Base-by-base conservation (phyloP, 2,113 vertebrate genomes). In the Piliocolobus tephrosceles region DNA sequence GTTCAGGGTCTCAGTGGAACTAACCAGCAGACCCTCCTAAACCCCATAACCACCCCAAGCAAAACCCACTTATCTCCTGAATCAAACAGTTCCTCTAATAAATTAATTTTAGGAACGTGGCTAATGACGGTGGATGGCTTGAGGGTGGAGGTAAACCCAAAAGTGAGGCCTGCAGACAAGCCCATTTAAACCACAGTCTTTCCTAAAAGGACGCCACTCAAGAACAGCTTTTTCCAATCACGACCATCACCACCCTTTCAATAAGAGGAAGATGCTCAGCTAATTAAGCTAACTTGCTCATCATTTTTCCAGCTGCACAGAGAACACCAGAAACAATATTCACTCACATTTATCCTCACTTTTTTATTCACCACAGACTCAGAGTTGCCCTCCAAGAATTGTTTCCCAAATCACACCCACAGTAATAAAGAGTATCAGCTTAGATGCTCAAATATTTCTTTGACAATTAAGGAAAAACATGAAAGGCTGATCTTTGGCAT, bases 161-260 rank as follows among this genome's bases (percentile, higher is more conserved):
- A 75, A 12, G 30, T n/a, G n/a, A 96, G 11, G 9, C 32, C 61
- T 40, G 16, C 57, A 13, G 43, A 91, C 18, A 73, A 94, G 10
- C 27, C 93, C 27, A 75, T 38, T 89, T 66, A 92, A 96, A 92
- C 25, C 32, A 80, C 8, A 32, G 70, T 52, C 80, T 96, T 86
- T 76, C 89, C 23, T 81, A 64, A 86, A 55, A 86, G 20, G 50
- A 38, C 9, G 4, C 5, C 47, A 30, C 0, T 1, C n/a, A 78
- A 88, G 52, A 68, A 66, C 6, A 32, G 66, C 43, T 38, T 94
- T 86, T 58, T 92, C 18, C 70, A 87, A 25, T 72, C 45, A 87
- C 27, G 61, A 64, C 50, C 5, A 38, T 20, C 45, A 40, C 50
- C 3, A 23, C 10, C 52, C 25, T 84, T 84, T 80, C 55, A n/a